Conservation (phyloP, 2,888 invertebrate genomes). For the Zonitis immaculata region DNA sequence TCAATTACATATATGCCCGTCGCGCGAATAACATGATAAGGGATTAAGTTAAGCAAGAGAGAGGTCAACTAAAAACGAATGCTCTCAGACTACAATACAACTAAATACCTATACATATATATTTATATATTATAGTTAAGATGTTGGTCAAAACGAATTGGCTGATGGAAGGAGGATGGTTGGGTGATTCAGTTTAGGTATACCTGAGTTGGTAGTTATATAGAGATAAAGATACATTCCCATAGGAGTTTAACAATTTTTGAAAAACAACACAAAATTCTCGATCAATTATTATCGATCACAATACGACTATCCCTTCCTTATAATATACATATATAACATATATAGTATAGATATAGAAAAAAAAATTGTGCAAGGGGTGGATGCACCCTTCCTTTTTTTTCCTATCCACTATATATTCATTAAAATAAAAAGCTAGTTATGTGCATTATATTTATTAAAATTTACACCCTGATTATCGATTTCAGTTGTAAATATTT, state of each 20-base stretch:
- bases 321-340: too few species aligned
- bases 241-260: background rate
- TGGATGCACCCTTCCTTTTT: constrained; percentile 27
- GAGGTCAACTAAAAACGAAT: too few species aligned
- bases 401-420: constrained; percentile 10
- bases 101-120: too few species aligned
- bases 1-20: constrained; percentile 32
- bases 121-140: too few species aligned
- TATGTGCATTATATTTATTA: constrained; percentile 16
- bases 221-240: constrained; percentile 5
- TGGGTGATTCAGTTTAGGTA: too few species aligned
- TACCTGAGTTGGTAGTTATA: background rate
- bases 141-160: too few species aligned
- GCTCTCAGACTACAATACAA: too few species aligned
- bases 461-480: constrained; percentile 10
- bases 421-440: constrained; percentile 7
- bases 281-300: background rate
- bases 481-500: background rate
- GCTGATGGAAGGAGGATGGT: too few species aligned
- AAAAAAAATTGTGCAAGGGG: constrained; percentile 31
- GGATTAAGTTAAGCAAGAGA: constrained; percentile 1
- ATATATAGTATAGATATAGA: too few species aligned
- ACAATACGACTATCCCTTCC: constrained; percentile 22
- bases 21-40: constrained; percentile 3
- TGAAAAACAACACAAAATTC: background rate